Evolutionary conservation across 92 coral and sea anemone species (phyloP), one percentile per base, ranked within the genome.

Genomic region (Paragorgia papillata): DNA sequence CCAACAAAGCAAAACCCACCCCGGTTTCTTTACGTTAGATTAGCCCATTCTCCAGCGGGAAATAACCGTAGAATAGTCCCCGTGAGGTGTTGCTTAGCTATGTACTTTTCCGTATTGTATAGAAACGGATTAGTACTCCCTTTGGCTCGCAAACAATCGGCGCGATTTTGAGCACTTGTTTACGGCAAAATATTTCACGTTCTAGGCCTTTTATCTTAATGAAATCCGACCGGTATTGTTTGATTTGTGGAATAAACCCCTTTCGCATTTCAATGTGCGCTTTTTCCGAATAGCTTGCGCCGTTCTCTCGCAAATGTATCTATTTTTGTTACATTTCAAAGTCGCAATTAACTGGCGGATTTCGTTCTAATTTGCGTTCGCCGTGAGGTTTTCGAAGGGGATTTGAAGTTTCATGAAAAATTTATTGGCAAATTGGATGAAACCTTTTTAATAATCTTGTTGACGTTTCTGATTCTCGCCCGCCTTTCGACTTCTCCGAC

Each of bases 251-350:
- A n/a, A n/a, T n/a, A n/a, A n/a, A n/a, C n/a, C n/a, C n/a, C n/a
- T n/a, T n/a, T n/a, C n/a, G n/a, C n/a, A n/a, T n/a, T n/a, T n/a
- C n/a, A n/a, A n/a, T n/a, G n/a, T n/a, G n/a, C n/a, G n/a, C n/a
- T n/a, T 14, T 59, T 62, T 62, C 26, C 39, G 34, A 19, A 43
- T 31, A 51, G 18, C 17, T 19, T 39, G 69, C 6, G 31, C 32
- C 48, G 2, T 32, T 21, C n/a, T 31, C 2, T 32, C 18, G 62
- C 58, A 51, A 10, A 56, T n/a, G n/a, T n/a, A n/a, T n/a, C n/a
- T n/a, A n/a, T n/a, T 28, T 4, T 56, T 22, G 75, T 68, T 68
- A 49, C 75, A 68, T 46, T 46, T n/a, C 34, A 68, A 44, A 44
- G 75, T 46, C 53, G 43, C 75, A 68, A 68, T 68, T 68, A 44